Conservation (phyloP, 1,140 invertebrate genomes). For the Megathymus violae region DNA sequence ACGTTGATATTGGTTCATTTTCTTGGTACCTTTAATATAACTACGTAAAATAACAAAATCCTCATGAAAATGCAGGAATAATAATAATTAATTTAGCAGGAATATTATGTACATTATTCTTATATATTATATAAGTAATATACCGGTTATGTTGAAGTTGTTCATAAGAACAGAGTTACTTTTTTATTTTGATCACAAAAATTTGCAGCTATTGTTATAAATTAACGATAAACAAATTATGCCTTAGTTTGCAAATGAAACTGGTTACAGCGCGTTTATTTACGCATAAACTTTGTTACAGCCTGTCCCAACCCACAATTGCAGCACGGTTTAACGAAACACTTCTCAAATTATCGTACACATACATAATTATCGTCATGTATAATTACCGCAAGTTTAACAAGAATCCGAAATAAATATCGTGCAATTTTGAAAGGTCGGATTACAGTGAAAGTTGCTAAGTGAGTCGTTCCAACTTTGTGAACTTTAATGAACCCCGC, state of each 20-base stretch:
- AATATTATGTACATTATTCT: not conserved
- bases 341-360: not conserved
- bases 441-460: slow-evolving; percentile 57
- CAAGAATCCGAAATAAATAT: slow-evolving; percentile 29
- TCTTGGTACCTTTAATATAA: too few species aligned
- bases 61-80: too few species aligned
- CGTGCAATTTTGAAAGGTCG: slow-evolving; percentile 31
- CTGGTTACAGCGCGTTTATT: too few species aligned
- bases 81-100: not conserved
- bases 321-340: not conserved
- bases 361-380: slow-evolving; percentile 10
- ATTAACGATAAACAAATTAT: not conserved
- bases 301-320: not conserved
- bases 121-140: not conserved
- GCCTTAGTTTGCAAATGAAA: not conserved
- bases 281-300: not conserved
- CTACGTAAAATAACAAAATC: too few species aligned
- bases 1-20: too few species aligned
- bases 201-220: not conserved
- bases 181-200: not conserved
- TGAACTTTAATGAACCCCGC: slow-evolving; percentile 60
- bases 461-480: slow-evolving; percentile 40
- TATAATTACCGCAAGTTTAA: slow-evolving; percentile 7
- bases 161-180: not conserved
- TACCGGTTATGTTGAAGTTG: not conserved